Base-by-base conservation (phyloP, 2,888 invertebrate species). In the Gastrophysa polygoni region DNA sequence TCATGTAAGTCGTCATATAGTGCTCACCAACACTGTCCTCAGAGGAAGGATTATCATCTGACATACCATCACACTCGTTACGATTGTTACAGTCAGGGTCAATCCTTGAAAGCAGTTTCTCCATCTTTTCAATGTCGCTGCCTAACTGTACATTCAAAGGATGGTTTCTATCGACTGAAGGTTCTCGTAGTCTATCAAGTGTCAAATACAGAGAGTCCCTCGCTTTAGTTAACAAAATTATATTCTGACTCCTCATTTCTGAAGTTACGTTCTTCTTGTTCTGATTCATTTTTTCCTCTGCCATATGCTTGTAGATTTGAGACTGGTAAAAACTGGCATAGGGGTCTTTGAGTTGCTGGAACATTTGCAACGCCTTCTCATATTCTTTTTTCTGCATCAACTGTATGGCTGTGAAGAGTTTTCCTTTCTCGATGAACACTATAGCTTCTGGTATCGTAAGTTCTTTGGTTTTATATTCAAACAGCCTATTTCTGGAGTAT, bases 321-420 rank as follows among this genome's bases (percentile, higher is more conserved):
- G 91, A 91, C 66, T 91, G 88, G 73, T 93, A 84, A 75, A 89
- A 95, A 49, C 89, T 88, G 2, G 95, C 93, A 78, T 91, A 89
- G 0, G 95, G 91, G 67, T 90, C 87, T 76, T 88, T 89, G 10
- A 94, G 80, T 32, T 84, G 83, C 28, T 89, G 85, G 56, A 95
- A 86, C 55, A 88, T 83, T 34, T 89, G 87, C 68, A 95, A 85
- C 1, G 93, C 93, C 75, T 90, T 90, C 71, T 94, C 91, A 74
- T 89, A 87, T 64, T 91, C 87, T 49, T 89, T 88, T 44, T 89
- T 87, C 69, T 89, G 89, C 77, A 93, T 87, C 64, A 89, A 83
- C 69, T 87, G 86, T 0, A 84, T 80, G 6, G 91, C 94, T 51
- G 92, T 79, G 77, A 89, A 91, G 34, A 91, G 83, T 68, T 90